Percentiles rank a stretch among this genome's conserved stretches.
Evolutionary conservation across 2,888 invertebrate species (phyloP).

Genomic region (Campoplex nolae): DNA sequence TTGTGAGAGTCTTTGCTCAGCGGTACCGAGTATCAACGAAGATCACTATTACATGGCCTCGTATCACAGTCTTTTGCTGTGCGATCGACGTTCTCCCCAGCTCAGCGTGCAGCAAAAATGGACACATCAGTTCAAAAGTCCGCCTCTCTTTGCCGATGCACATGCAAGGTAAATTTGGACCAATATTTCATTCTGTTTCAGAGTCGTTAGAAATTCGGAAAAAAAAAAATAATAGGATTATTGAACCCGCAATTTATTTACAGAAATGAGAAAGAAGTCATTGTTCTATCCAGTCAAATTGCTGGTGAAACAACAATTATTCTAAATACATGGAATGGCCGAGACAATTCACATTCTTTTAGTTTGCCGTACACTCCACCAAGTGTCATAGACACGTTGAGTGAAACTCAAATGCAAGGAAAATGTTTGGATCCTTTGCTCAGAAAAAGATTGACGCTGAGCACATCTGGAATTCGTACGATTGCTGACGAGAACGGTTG

Average conservation of each 20-base stretch:
- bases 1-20: conserved; percentile 79
- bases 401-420: conserved; percentile 76
- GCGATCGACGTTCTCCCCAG: conserved; percentile 77
- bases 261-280: conserved; percentile 77
- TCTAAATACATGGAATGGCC: conserved; percentile 79
- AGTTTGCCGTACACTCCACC: conserved; percentile 78
- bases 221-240: neutral
- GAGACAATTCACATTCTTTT: conserved; percentile 75
- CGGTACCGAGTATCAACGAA: conserved; percentile 75
- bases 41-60: conserved; percentile 79
- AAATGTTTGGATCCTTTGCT: conserved; percentile 80
- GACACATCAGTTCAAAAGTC: conserved; percentile 86
- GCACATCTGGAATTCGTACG: conserved; percentile 76
- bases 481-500: conserved; percentile 70
- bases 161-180: conserved; percentile 81
- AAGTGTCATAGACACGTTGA: conserved; percentile 77
- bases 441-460: conserved; percentile 76
- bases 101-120: conserved; percentile 85
- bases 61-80: conserved; percentile 79
- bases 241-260: neutral
- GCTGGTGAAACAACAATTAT: conserved; percentile 78
- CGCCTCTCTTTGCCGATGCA: conserved; percentile 85
- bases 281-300: conserved; percentile 79
- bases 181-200: neutral
- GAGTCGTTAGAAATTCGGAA: neutral